Evolutionary conservation across 2,797 vertebrate species (phyloP).

Genomic region (Sebastolobus alascanus): DNA sequence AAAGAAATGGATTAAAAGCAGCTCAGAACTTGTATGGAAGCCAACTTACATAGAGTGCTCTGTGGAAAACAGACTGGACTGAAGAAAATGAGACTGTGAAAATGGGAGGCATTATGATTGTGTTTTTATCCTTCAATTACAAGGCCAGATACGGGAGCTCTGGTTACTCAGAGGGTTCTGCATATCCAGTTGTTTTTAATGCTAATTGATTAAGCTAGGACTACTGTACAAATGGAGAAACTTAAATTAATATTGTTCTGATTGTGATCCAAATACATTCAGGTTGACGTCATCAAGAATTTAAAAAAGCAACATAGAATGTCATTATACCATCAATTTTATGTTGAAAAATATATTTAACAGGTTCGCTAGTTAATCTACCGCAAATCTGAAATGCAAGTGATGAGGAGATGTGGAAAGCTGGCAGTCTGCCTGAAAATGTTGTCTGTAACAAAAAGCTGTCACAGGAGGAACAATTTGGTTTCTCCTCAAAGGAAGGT

Average conservation of each 20-base stretch:
- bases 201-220: slow-evolving; percentile 35
- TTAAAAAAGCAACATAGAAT: slow-evolving; percentile 47
- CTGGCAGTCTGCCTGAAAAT: slow-evolving; percentile 15
- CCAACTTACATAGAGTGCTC: slow-evolving; percentile 30
- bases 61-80: slow-evolving; percentile 14
- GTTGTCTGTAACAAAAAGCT: slow-evolving; percentile 19
- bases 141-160: neutral
- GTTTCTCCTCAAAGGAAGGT: slow-evolving; percentile 26
- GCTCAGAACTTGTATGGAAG: slow-evolving; percentile 20
- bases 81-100: slow-evolving; percentile 26
- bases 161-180: slow-evolving; percentile 19
- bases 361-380: slow-evolving; percentile 64
- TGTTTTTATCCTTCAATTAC: slow-evolving; percentile 9
- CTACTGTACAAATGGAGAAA: slow-evolving; percentile 5
- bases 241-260: neutral
- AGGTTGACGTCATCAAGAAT: slow-evolving; percentile 37
- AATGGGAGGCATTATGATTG: slow-evolving; percentile 19
- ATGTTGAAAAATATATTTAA: slow-evolving; percentile 60
- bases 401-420: slow-evolving; percentile 40
- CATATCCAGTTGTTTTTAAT: slow-evolving; percentile 31
- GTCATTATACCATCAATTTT: slow-evolving; percentile 50
- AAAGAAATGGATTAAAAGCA: slow-evolving; percentile 62
- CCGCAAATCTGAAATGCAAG: slow-evolving; percentile 67
- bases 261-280: slow-evolving; percentile 58
- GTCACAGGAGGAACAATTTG: slow-evolving; percentile 33